Conservation (phyloP, 2,888 invertebrate species). For the Copidosoma aretas region DNA sequence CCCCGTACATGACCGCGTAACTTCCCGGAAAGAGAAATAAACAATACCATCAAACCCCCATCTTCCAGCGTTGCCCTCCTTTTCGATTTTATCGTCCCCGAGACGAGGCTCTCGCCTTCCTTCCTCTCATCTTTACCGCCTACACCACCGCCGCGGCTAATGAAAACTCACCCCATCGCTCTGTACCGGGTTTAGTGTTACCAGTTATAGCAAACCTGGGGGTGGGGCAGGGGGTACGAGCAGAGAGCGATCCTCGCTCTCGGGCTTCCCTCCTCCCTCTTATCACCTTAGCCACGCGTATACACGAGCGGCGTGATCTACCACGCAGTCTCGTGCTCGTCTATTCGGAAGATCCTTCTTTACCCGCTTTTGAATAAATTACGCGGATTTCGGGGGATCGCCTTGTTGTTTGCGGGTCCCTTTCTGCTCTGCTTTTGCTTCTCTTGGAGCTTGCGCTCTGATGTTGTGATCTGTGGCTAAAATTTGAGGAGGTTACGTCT, state of each 20-base stretch:
- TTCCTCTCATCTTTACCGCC: background rate
- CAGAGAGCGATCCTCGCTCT: constrained; percentile 18
- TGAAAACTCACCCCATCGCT: constrained; percentile 23
- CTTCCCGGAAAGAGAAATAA: no score
- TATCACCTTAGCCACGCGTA: constrained; percentile 17
- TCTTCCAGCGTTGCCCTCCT: background rate
- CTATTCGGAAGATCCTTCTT: background rate
- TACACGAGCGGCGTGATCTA: background rate
- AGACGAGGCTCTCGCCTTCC: background rate
- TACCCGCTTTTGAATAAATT: constrained; percentile 18
- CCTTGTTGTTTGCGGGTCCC: background rate
- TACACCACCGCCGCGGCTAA: constrained; percentile 4
- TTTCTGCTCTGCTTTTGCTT: background rate
- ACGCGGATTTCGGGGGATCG: background rate
- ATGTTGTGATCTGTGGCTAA: no score
- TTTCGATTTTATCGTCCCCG: constrained; percentile 16
- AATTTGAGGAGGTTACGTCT: no score
- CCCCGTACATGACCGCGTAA: no score
- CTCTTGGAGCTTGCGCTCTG: no score
- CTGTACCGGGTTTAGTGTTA: constrained; percentile 28
- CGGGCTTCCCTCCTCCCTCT: background rate
- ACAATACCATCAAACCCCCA: background rate
- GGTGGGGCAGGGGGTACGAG: background rate
- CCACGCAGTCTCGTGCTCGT: background rate
- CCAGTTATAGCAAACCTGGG: constrained; percentile 4